Evolutionary conservation across 2,797 vertebrate species (phyloP).

Genomic region (Cynodonichthys magdalenae): DNA sequence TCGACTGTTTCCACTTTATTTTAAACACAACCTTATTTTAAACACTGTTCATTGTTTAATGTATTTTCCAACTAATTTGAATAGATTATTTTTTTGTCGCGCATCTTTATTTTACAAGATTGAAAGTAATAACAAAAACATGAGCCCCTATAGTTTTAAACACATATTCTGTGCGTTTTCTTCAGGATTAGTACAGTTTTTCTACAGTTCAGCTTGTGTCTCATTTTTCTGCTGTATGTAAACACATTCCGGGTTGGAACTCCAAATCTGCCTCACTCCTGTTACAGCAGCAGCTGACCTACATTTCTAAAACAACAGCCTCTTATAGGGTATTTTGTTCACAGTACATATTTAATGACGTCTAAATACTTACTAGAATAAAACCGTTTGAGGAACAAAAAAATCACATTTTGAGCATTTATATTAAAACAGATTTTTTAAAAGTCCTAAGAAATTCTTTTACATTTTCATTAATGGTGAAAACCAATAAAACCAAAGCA

Average conservation of each 20-base stretch:
- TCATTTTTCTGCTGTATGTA: slow-evolving; percentile 37
- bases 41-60: background rate
- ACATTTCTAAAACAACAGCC: slow-evolving; percentile 42
- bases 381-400: background rate
- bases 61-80: too few relatives aligned
- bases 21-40: background rate
- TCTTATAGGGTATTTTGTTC: background rate
- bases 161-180: background rate
- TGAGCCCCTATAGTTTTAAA: background rate
- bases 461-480: too few relatives aligned
- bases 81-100: too few relatives aligned
- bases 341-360: background rate
- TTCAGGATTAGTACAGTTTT: slow-evolving; percentile 5
- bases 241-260: slow-evolving; percentile 50
- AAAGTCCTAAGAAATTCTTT: too few relatives aligned
- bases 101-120: too few relatives aligned
- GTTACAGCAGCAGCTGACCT: slow-evolving; percentile 58
- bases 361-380: background rate
- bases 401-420: too few relatives aligned
- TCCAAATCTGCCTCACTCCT: slow-evolving; percentile 54
- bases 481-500: too few relatives aligned
- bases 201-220: slow-evolving; percentile 15
- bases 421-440: too few relatives aligned
- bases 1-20: too few relatives aligned
- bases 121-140: background rate